phyloP scores from a whole-genome alignment of 2,797 vertebrate genomes.

The Distichodus sexfasciatus region DNA sequence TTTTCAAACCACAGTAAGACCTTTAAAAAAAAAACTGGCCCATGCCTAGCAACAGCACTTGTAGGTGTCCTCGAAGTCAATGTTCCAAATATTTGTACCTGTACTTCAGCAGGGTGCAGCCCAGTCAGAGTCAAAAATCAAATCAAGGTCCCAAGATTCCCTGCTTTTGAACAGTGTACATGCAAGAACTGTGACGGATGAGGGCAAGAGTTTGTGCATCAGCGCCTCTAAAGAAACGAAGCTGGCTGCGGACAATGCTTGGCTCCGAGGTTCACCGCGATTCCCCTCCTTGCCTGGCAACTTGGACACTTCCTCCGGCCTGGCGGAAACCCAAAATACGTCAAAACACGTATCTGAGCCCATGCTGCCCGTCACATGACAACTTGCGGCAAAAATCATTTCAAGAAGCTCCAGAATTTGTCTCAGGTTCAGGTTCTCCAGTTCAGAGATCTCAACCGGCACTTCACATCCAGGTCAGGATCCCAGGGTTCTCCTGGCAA shows the following conservation, averaged over 20 bases:
- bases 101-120: constrained; percentile 42
- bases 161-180: constrained; percentile 67
- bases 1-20: too few species aligned
- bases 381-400: background rate
- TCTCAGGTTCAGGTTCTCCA: background rate
- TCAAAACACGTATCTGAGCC: constrained; percentile 89
- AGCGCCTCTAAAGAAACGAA: constrained; percentile 70
- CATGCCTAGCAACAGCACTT: too few species aligned
- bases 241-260: constrained; percentile 18
- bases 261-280: constrained; percentile 62
- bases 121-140: constrained; percentile 56
- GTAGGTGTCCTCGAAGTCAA: too few species aligned
- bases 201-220: constrained; percentile 60
- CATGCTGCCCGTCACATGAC: constrained; percentile 64
- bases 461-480: too few species aligned
- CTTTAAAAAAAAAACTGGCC: too few species aligned
- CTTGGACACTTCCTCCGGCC: constrained; percentile 70
- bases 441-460: too few species aligned
- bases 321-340: constrained; percentile 76
- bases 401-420: background rate
- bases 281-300: constrained; percentile 86
- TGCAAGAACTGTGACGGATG: constrained; percentile 62
- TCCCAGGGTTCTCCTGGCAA: too few species aligned
- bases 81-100: too few species aligned
- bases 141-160: constrained; percentile 70